phyloP scores from a whole-genome alignment of 2,113 vertebrate genomes.

The Emydocephalus ijimae region DNA sequence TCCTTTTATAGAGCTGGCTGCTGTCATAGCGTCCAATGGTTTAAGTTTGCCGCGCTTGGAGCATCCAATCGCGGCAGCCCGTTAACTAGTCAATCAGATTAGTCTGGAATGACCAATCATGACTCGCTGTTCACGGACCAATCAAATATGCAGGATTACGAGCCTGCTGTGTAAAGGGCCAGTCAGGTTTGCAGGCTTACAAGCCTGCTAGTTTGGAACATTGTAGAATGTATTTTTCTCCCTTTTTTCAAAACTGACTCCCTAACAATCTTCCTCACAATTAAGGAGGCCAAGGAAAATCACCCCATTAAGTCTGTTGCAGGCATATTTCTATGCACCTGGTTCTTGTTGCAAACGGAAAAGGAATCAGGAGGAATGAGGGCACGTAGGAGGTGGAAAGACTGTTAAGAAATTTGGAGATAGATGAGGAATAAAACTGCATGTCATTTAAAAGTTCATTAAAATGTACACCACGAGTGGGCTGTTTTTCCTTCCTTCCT shows the following conservation, averaged over 20 bases:
- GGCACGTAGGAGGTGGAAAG: background rate
- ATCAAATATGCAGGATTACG: too few relatives aligned
- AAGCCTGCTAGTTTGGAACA: too few relatives aligned
- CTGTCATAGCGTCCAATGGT: too few relatives aligned
- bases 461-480: background rate
- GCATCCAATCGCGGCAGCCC: too few relatives aligned
- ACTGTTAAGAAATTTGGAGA: background rate
- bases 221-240: background rate
- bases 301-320: background rate
- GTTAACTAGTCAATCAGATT: too few relatives aligned
- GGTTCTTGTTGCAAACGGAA: background rate
- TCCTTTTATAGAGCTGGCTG: too few relatives aligned
- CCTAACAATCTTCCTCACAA: background rate
- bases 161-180: too few relatives aligned
- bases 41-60: too few relatives aligned
- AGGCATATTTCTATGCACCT: background rate
- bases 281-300: background rate
- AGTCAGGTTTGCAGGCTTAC: too few relatives aligned
- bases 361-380: background rate
- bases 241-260: background rate
- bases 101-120: too few relatives aligned
- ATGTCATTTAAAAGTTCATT: background rate
- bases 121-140: too few relatives aligned
- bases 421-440: background rate
- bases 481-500: background rate